phyloP scores from a whole-genome alignment of 2,888 invertebrate species.

The Tipula confusa region DNA sequence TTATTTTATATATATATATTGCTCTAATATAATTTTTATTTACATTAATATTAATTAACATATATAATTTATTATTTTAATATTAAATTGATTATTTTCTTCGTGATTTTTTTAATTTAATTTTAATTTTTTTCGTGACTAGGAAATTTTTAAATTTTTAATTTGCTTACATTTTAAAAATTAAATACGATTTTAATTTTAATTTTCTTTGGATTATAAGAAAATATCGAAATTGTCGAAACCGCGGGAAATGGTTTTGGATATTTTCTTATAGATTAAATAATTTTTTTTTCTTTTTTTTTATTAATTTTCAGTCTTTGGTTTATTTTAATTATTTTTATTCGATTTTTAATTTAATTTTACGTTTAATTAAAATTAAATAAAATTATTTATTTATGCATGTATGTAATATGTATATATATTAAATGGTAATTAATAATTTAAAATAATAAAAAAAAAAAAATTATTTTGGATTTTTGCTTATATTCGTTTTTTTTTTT shows the following conservation, averaged over 20 bases:
- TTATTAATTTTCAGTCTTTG: constrained; percentile 28
- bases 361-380: constrained; percentile 3
- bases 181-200: constrained; percentile 28
- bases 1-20: not conserved
- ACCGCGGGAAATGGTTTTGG: not conserved
- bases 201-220: constrained; percentile 16
- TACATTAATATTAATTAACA: constrained; percentile 21
- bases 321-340: not conserved
- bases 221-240: constrained; percentile 5
- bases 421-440: constrained; percentile 27
- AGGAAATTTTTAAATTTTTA: constrained; percentile 10
- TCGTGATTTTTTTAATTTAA: not conserved
- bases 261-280: not conserved
- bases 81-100: not conserved
- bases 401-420: too few relatives aligned
- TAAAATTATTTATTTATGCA: constrained; percentile 13
- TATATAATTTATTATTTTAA: not conserved
- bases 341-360: constrained; percentile 3
- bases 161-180: not conserved
- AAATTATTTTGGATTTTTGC: constrained; percentile 26
- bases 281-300: not conserved
- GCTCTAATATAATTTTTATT: not conserved
- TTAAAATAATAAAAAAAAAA: not conserved
- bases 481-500: not conserved
- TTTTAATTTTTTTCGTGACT: constrained; percentile 5